A percentile compares a stretch with the other conserved stretches of the same genome.
phyloP scores from a whole-genome alignment of 2,888 invertebrate genomes.

The Arrhopalites spinosus region DNA sequence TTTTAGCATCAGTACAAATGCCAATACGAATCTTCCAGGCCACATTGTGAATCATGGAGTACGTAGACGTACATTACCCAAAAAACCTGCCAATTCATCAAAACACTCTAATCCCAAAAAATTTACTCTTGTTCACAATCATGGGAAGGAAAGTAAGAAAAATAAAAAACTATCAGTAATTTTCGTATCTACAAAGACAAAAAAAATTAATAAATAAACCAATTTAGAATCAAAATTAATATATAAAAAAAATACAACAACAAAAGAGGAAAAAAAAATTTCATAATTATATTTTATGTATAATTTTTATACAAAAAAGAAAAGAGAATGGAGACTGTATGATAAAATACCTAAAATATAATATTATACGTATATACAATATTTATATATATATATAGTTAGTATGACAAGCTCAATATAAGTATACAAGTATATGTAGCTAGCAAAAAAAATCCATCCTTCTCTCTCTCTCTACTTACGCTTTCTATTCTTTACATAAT shows the following conservation, averaged over 20 bases:
- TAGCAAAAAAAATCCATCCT: too few species aligned
- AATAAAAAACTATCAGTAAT: neutral
- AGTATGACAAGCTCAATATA: neutral
- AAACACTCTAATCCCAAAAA: constrained; percentile 53
- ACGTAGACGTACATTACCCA: constrained; percentile 56
- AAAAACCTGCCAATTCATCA: constrained; percentile 53
- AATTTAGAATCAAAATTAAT: neutral
- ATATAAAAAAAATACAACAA: neutral
- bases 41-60: constrained; percentile 51
- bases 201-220: neutral
- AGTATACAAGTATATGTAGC: too few species aligned
- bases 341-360: neutral
- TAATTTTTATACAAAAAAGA: neutral
- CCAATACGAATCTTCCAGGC: constrained; percentile 49
- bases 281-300: neutral
- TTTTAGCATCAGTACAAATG: constrained; percentile 51
- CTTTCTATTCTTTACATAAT: constrained; percentile 25
- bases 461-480: constrained; percentile 20
- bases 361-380: neutral
- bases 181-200: too few species aligned
- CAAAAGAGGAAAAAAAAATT: neutral
- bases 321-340: neutral
- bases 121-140: constrained; percentile 56
- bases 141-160: constrained; percentile 55
- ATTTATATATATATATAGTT: neutral